phyloP scores from a whole-genome alignment of 2,888 invertebrate species.

The Melieria picta region DNA sequence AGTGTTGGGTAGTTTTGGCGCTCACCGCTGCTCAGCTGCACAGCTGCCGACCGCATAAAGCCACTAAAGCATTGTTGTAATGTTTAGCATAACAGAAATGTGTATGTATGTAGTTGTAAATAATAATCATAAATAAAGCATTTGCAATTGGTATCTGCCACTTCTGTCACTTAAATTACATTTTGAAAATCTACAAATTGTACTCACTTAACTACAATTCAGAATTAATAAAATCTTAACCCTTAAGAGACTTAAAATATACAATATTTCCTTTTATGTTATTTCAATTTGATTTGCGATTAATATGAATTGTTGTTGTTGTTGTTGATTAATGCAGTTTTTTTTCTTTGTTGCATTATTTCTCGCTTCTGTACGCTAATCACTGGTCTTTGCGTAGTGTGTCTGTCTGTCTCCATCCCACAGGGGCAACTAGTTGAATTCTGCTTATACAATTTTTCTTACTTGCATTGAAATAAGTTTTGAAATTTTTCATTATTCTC shows the following conservation, averaged over 20 bases:
- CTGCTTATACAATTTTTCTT: no score
- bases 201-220: conserved; percentile 26
- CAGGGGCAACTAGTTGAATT: not conserved
- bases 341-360: conserved; percentile 19
- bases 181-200: conserved; percentile 30
- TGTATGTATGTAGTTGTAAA: not conserved
- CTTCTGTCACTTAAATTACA: not conserved
- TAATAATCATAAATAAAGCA: not conserved
- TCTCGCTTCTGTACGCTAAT: no score
- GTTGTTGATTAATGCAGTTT: conserved; percentile 31
- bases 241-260: conserved; percentile 8
- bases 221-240: conserved; percentile 16
- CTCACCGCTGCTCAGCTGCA: no score
- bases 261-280: conserved; percentile 37
- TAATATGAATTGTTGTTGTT: conserved; percentile 22
- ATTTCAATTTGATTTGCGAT: conserved; percentile 21
- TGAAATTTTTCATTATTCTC: no score
- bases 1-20: not conserved
- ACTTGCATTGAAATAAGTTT: no score
- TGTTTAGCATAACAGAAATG: not conserved
- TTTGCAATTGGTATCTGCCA: not conserved
- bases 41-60: no score
- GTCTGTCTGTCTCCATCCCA: not conserved
- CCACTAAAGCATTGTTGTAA: not conserved
- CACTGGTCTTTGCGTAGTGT: not conserved